Evolutionary conservation across 2,888 invertebrate genomes (phyloP), one percentile per base, ranked within the genome.

Genomic region (Apodemia mormo): DNA sequence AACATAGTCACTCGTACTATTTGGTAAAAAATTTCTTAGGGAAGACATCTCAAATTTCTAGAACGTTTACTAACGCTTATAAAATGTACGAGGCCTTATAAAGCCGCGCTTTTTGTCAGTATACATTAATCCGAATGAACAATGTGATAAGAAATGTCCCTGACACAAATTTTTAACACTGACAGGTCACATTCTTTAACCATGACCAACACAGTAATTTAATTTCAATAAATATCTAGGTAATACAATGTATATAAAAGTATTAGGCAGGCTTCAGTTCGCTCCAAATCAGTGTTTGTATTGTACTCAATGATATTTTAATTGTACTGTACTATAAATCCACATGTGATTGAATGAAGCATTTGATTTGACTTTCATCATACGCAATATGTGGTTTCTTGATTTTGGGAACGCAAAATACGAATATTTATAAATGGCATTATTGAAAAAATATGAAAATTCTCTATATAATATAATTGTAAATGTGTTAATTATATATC

Each of bases 151-250:
- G 33, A 64, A 64, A 33, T 8, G 61, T 33, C 61, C 61, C 33
- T 61, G 61, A 61, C 61, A 61, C 33, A 61, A 14, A 61, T 61
- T 30, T 52, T 61, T 61, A 37, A 37, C 33, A 61, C 61, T 14
- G 61, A 14, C 61, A 61, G 61, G 61, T 37, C 61, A 14, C 61
- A 61, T 61, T 61, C 61, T 61, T 61, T 61, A 37, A 33, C 61
- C 61, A n/a, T 61, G 61, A 61, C 14, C 37, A 61, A 30, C 61
- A 61, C 7, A 4, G 61, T 61, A 61, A 61, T 61, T 33, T 7
- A 12, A 61, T 61, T 61, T 61, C 14, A 61, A n/a, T n/a, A 52
- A 52, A n/a, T 52, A 52, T 52, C 52, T 52, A n/a, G n/a, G n/a
- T 52, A 52, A n/a, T 49, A 49, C 5, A 49, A 49, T 33, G 56